Conservation (phyloP, 1,140 invertebrate genomes). For the Pentalonia nigronervosa region DNA sequence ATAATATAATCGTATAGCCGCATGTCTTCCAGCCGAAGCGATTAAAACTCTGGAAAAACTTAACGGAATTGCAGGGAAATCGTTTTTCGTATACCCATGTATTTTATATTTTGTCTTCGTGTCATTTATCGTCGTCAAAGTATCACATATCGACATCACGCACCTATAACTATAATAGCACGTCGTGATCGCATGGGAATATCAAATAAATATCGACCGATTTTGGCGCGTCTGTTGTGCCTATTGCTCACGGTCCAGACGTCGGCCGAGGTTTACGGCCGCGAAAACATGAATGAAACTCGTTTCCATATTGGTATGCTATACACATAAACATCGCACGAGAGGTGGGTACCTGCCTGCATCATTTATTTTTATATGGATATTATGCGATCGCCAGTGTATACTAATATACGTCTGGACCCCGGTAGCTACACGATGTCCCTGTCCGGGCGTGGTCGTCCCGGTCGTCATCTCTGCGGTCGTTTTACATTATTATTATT, state of each 20-base stretch:
- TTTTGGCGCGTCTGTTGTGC: constrained; percentile 3
- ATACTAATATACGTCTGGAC: constrained; percentile 7
- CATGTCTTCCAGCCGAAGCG: not conserved
- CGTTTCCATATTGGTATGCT: not conserved
- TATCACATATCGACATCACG: not conserved
- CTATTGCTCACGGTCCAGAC: not conserved
- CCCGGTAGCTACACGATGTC: not conserved
- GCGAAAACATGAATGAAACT: constrained; percentile 10
- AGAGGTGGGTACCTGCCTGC: not conserved
- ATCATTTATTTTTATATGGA: not conserved
- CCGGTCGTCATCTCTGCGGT: not conserved
- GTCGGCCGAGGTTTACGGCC: not conserved
- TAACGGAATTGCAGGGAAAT: not conserved
- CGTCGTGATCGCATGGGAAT: not conserved
- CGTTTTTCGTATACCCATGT: no score
- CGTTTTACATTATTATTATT: not conserved
- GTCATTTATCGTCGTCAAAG: no score
- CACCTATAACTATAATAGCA: not conserved
- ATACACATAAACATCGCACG: not conserved
- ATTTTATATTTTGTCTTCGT: not conserved
- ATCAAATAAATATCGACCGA: not conserved
- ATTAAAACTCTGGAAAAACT: not conserved
- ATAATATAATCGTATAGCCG: not conserved
- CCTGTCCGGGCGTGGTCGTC: not conserved
- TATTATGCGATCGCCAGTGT: not conserved